phyloP scores from a whole-genome alignment of 2,113 vertebrate species.

The Struthidea cinerea region DNA sequence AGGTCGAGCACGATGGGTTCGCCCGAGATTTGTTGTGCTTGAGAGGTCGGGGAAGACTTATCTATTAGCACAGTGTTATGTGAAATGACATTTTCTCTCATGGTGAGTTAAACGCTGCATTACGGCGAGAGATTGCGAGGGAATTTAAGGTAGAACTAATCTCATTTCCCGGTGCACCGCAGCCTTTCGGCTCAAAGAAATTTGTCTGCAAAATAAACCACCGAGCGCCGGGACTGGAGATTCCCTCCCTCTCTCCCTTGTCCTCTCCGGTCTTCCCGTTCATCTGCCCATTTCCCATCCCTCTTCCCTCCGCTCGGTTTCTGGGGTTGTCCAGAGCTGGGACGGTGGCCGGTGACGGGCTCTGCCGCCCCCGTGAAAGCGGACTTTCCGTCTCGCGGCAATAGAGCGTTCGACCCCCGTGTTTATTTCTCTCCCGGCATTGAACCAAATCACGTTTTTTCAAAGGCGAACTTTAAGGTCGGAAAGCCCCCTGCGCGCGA shows the following conservation, averaged over 20 bases:
- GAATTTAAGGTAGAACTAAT: slow-evolving; percentile 86
- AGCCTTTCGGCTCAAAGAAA: neutral
- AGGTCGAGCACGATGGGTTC: slow-evolving; percentile 16
- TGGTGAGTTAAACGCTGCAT: slow-evolving; percentile 81
- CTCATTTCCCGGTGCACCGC: slow-evolving; percentile 69
- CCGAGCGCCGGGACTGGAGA: neutral
- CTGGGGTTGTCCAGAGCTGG: neutral
- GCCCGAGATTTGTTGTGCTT: slow-evolving; percentile 45
- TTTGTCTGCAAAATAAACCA: slow-evolving; percentile 18
- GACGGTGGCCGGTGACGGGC: neutral
- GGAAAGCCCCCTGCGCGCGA: too few species aligned
- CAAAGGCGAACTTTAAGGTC: neutral
- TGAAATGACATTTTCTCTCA: slow-evolving; percentile 80
- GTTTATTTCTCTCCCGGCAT: neutral
- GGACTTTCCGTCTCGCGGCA: neutral
- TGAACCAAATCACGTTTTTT: neutral
- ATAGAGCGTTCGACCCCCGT: neutral
- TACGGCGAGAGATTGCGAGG: slow-evolving; percentile 72
- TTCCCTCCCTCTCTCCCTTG: neutral
- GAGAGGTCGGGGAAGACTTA: slow-evolving; percentile 59
- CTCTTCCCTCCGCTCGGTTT: neutral
- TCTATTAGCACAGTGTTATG: slow-evolving; percentile 67
- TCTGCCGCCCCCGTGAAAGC: neutral
- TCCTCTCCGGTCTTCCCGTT: neutral
- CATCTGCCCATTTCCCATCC: neutral